phyloP scores from a whole-genome alignment of 2,113 vertebrate species.

The Diadophis punctatus region DNA sequence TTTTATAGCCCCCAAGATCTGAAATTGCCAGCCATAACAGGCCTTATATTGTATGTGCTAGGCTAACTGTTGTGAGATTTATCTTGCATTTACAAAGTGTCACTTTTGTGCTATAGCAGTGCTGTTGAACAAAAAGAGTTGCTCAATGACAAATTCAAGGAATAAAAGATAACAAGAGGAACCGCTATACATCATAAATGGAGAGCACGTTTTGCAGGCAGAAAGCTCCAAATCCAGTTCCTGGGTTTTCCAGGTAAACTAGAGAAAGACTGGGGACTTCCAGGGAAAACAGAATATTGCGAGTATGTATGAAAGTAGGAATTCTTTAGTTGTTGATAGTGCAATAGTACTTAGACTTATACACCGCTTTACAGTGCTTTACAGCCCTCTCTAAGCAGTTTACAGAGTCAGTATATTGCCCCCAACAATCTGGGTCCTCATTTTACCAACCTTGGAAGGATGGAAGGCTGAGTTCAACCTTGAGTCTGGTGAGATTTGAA shows the following conservation, averaged over 20 bases:
- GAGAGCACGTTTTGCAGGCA: neutral
- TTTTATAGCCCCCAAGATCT: neutral
- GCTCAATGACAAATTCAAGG: neutral
- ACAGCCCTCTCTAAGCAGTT: too few species aligned
- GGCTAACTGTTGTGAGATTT: neutral
- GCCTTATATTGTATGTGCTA: neutral
- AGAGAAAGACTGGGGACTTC: neutral
- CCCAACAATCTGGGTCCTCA: too few species aligned
- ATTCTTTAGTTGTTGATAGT: neutral
- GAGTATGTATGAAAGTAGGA: neutral
- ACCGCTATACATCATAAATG: neutral
- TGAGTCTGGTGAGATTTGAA: too few species aligned
- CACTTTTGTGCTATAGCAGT: neutral
- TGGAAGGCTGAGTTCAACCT: too few species aligned
- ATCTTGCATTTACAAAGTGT: neutral
- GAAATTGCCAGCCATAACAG: neutral
- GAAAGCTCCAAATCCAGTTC: neutral
- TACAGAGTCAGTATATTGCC: too few species aligned
- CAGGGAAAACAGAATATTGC: neutral
- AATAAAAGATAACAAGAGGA: neutral
- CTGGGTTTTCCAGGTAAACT: neutral
- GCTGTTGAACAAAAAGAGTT: neutral
- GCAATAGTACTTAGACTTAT: too few species aligned
- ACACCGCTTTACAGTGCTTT: too few species aligned
- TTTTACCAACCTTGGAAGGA: too few species aligned